phyloP scores from a whole-genome alignment of 2,888 invertebrate genomes.

The Morpho helenor region DNA sequence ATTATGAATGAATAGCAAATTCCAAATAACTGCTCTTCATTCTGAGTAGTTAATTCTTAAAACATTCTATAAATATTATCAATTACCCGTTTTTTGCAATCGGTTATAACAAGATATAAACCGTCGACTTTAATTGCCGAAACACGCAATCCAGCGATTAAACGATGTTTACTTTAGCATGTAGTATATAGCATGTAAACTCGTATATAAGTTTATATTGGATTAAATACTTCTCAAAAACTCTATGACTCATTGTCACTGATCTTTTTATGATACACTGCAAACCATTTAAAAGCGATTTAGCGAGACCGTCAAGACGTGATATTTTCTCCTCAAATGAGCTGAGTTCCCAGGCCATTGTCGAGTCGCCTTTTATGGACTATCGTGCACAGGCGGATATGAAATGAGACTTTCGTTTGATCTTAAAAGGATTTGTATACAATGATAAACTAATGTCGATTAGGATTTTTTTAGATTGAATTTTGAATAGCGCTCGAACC shows the following conservation, averaged over 20 bases:
- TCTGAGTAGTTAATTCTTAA: too few relatives aligned
- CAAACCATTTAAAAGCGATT: conserved; percentile 64
- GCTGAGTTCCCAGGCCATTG: conserved; percentile 76
- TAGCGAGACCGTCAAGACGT: conserved; percentile 60
- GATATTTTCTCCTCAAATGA: conserved; percentile 77
- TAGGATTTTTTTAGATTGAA: too few relatives aligned
- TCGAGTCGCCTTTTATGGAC: conserved; percentile 70
- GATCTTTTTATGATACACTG: conserved; percentile 30
- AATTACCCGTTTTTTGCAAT: not conserved
- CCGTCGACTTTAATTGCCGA: not conserved
- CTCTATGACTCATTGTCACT: not conserved
- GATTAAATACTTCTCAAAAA: not conserved
- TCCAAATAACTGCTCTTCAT: too few relatives aligned
- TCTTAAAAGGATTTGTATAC: conserved; percentile 26
- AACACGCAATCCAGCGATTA: conserved; percentile 9
- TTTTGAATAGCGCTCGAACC: too few relatives aligned
- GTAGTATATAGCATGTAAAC: not conserved
- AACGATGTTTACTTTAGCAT: not conserved
- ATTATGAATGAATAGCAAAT: too few relatives aligned
- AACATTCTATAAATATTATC: too few relatives aligned
- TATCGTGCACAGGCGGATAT: conserved; percentile 61
- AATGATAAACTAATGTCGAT: too few relatives aligned
- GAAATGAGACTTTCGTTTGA: conserved; percentile 51
- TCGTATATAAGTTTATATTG: not conserved
- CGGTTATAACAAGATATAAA: conserved; percentile 1